Base-by-base conservation (phyloP, 2,888 invertebrate genomes). In the Leptopilina drosophilae region DNA sequence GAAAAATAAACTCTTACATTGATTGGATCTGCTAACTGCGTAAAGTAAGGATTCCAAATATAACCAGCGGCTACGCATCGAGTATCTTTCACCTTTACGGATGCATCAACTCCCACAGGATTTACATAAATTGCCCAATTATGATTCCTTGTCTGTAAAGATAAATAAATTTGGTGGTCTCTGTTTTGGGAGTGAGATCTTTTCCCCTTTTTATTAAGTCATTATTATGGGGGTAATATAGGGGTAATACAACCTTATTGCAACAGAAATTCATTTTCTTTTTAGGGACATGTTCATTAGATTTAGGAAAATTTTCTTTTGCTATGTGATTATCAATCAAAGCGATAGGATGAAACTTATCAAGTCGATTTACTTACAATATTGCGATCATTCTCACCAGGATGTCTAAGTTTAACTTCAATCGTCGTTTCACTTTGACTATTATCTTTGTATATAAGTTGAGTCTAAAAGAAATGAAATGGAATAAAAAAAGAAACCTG, bases 101-200 rank as follows among this genome's bases (percentile, higher is more conserved):
- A 94, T 0, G 98, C 98, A 92, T 98, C 98, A 78, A 97, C 97
- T 0, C 97, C 97, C 66, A 98, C 96, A 0, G 97, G 96, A 93
- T 98, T 98, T 59, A 98, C 98, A 91, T 95, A 98, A 86, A 98
- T 95, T 77, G 96, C 96, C 98, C 98, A 98, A 87, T 96, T 95
- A 92, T 98, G 98, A 88, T 96, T 94, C 87, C 93, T 93, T 0
- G 98, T 97, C 95, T 97, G 89, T 8, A 69, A 42, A 46, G 64
- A 65, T 49, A 64, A 42, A 20, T 20, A 20, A 20, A 20, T 20
- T 20, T 20, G 20, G 20, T 20, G 20, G 20, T 20, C 20, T 20
- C 20, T 20, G 20, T 20, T 20, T 20, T 20, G 20, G 20, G 20
- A 20, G 20, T 20, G 20, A 20, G 20, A 20, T 20, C 20, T 20